These are phyloP conservation scores for Channallabes apus DNA, from an alignment of 2,797 vertebrate species.

Conservation along the genomic window DNA sequence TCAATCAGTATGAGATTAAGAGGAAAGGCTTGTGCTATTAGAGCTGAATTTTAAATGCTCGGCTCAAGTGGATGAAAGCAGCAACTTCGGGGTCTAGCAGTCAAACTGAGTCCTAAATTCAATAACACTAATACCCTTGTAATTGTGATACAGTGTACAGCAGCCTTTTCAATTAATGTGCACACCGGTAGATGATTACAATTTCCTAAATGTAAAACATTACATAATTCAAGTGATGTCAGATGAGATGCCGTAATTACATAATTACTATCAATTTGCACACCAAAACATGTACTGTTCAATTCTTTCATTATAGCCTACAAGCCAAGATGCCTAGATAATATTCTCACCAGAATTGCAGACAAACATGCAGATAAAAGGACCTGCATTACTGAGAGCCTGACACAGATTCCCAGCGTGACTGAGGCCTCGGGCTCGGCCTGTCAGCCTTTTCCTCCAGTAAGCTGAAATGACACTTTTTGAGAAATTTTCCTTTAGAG, in stretches of 20 bases:
- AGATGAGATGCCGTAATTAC: neutral
- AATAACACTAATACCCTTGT: constrained; percentile 2
- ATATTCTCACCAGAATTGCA: constrained; percentile 15
- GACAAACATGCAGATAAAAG: constrained; percentile 3
- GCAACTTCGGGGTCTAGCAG: constrained; percentile 9
- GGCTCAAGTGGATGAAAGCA: constrained; percentile 13
- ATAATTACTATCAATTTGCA: constrained; percentile 29
- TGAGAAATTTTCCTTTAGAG: neutral
- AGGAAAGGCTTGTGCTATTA: constrained; percentile 27
- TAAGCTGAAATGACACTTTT: neutral
- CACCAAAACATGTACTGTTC: neutral
- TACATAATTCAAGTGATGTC: neutral
- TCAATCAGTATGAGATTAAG: constrained; percentile 53
- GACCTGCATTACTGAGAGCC: neutral
- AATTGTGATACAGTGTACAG: constrained; percentile 9
- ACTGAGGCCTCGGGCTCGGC: neutral
- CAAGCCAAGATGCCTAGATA: constrained; percentile 4
- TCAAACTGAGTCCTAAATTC: neutral
- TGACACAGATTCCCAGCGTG: neutral
- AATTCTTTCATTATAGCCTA: constrained; percentile 9
- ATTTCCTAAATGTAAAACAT: neutral
- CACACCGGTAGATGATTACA: neutral
- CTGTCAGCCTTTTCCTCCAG: neutral
- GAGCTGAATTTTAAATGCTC: constrained; percentile 38
- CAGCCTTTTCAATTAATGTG: neutral